A percentile compares a stretch with the other conserved stretches of the same genome.
Conservation (phyloP, 2,113 vertebrate species). For the Oncorhynchus mykiss region DNA sequence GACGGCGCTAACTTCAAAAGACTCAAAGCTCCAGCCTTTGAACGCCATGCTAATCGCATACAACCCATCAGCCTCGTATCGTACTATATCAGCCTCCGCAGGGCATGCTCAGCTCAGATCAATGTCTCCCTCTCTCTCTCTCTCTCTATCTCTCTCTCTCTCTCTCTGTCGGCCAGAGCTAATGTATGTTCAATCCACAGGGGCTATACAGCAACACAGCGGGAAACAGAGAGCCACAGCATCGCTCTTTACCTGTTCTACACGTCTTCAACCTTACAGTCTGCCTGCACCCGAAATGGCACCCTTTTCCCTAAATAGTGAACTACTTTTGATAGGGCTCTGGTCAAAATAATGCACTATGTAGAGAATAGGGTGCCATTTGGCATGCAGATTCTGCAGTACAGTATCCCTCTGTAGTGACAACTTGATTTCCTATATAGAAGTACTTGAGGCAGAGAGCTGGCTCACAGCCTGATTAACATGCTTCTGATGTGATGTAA, state of each 20-base stretch:
- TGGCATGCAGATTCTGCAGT: neutral
- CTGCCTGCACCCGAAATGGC: neutral
- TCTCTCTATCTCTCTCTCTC: too few species aligned
- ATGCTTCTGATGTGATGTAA: neutral
- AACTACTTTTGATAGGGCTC: too few species aligned
- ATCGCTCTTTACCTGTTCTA: neutral
- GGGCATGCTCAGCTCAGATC: slow-evolving; percentile 41
- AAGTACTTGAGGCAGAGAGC: neutral
- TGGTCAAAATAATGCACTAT: too few species aligned
- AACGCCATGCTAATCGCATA: slow-evolving; percentile 56
- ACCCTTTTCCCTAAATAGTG: too few species aligned
- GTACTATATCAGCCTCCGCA: slow-evolving; percentile 52
- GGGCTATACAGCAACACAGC: neutral
- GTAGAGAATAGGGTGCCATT: too few species aligned
- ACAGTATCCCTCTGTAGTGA: neutral
- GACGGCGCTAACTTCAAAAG: slow-evolving; percentile 57
- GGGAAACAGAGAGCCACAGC: neutral
- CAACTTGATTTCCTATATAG: neutral
- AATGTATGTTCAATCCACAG: neutral
- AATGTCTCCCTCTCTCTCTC: neutral
- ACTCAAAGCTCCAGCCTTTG: slow-evolving; percentile 54
- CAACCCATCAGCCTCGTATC: slow-evolving; percentile 53
- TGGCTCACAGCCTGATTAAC: neutral
- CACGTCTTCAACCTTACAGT: neutral
- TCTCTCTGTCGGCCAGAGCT: too few species aligned